Evolutionary conservation across 1,140 invertebrate genomes (phyloP), one percentile per base, ranked within the genome.

Genomic region (Bombus confusus): DNA sequence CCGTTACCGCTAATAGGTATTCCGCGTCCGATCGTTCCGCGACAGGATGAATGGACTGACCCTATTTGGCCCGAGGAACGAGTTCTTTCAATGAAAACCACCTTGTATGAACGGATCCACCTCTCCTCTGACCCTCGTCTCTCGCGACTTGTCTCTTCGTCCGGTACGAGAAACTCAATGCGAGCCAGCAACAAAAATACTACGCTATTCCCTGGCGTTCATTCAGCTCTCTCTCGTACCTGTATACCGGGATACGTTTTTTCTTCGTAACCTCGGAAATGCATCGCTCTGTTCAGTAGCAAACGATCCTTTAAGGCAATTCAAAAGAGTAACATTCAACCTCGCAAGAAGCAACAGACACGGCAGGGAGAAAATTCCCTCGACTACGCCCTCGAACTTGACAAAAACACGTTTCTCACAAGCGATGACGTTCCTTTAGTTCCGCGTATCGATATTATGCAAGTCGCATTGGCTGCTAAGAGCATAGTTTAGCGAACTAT

Each of bases 1-100:
- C 43, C 68, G 81, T 79, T 66, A 68, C 74, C 74, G 74, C 37
- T 41, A 72, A 87, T 85, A 84, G 82, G 31, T 79, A 85, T 74
- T 78, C 74, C 74, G 39, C 57, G 68, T 47, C 18, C 68, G 75
- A 86, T 83, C 75, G 77, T 62, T 68, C 73, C 78, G 57, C 39
- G 64, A 41, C 72, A 68, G 80, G 71, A 88, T 89, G 83, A 89
- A 87, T 89, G 86, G 64, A 86, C 43, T 34, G 75, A 79, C 81
- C 87, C 76, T 83, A 85, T 88, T 88, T 87, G 76, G 84, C 72
- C 71, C 47, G 81, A 69, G 64, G 37, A 79, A 88, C 84, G 77
- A 85, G 80, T 85, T 82, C 78, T 87, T 80, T 87, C 83, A 89
- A 83, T 89, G 86, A 85, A 81, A 75, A 88, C 84, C 78, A 72